phyloP scores from a whole-genome alignment of 2,888 invertebrate genomes.

The Euproctis similis region DNA sequence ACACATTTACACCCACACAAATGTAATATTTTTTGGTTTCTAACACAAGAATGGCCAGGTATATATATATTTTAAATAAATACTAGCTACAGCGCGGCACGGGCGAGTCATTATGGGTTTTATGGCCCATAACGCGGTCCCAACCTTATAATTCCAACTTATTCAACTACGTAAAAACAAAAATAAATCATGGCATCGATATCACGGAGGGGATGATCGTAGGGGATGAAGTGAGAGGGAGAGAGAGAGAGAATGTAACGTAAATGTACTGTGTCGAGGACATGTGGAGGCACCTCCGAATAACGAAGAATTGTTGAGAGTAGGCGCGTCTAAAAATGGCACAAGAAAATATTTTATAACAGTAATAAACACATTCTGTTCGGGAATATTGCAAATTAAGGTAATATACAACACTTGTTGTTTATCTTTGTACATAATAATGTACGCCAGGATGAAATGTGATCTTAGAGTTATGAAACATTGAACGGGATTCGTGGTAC shows the following conservation, averaged over 20 bases:
- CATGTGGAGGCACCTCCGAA: slow-evolving; percentile 6
- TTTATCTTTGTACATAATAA: too few species aligned
- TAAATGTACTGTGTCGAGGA: slow-evolving; percentile 11
- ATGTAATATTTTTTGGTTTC: slow-evolving; percentile 19
- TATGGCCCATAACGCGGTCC: slow-evolving; percentile 47
- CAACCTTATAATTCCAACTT: slow-evolving; percentile 49
- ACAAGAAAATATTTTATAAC: slow-evolving; percentile 8
- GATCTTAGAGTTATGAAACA: too few species aligned
- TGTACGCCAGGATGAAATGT: too few species aligned
- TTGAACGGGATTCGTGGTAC: too few species aligned
- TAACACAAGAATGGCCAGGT: slow-evolving; percentile 19
- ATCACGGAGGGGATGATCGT: slow-evolving; percentile 21
- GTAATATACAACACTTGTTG: too few species aligned
- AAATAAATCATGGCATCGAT: slow-evolving; percentile 49
- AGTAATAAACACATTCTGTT: slow-evolving; percentile 9
- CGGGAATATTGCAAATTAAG: too few species aligned
- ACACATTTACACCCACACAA: slow-evolving; percentile 10
- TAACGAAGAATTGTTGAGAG: slow-evolving; percentile 1
- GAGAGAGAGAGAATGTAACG: slow-evolving; percentile 18
- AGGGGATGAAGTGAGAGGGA: too few species aligned
- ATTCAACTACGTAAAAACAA: slow-evolving; percentile 45
- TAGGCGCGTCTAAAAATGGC: too few species aligned
- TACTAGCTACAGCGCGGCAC: slow-evolving; percentile 27
- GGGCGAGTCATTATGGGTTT: slow-evolving; percentile 39
- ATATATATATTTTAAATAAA: slow-evolving; percentile 33